Conservation (phyloP, 2,888 invertebrate genomes). For the Epinotia ramella region DNA sequence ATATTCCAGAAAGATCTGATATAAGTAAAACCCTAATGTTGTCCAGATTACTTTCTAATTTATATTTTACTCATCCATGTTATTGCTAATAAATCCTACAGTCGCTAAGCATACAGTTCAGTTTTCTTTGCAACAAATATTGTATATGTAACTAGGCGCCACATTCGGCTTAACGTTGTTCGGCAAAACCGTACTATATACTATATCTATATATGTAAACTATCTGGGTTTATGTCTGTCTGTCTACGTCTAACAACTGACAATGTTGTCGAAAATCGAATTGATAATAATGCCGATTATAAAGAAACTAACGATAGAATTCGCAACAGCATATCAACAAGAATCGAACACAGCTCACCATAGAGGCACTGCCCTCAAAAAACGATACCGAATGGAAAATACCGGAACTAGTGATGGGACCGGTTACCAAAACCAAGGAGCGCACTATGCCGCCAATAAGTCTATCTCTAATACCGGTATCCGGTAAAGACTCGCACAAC, state of each 20-base stretch:
- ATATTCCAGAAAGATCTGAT: no score
- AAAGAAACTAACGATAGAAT: constrained; percentile 61
- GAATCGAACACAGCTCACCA: constrained; percentile 80
- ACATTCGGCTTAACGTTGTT: constrained; percentile 49
- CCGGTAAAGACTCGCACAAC: constrained; percentile 67
- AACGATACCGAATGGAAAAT: constrained; percentile 69
- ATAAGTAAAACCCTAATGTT: no score
- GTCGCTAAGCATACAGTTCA: not conserved
- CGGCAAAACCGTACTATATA: constrained; percentile 56
- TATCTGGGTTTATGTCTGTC: constrained; percentile 59
- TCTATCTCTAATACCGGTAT: constrained; percentile 78
- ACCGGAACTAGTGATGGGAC: constrained; percentile 72
- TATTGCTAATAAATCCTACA: not conserved
- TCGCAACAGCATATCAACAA: constrained; percentile 83
- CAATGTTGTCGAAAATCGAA: constrained; percentile 83
- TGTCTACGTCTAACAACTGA: constrained; percentile 56
- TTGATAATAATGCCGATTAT: constrained; percentile 78
- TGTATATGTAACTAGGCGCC: not conserved
- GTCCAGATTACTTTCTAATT: not conserved
- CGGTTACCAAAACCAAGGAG: constrained; percentile 69
- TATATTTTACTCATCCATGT: not conserved
- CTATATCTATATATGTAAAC: constrained; percentile 60
- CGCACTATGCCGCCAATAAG: constrained; percentile 80
- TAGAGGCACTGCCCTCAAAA: constrained; percentile 75
- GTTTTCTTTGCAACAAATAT: not conserved